Conservation (phyloP, 92 coral and sea anemone genomes). For the Micromussa lordhowensis region DNA sequence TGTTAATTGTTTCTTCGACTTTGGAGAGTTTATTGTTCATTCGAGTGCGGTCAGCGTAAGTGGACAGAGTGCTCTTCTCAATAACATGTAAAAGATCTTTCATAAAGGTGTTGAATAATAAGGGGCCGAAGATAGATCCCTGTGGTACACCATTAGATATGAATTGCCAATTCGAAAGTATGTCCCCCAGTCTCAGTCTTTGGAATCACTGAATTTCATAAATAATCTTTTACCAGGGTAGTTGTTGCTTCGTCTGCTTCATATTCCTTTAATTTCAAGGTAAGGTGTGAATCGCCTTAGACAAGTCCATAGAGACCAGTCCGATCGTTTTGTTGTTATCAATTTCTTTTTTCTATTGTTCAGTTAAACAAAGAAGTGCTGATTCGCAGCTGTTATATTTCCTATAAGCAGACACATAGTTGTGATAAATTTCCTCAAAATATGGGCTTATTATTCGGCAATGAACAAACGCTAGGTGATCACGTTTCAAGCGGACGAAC, state of each 20-base stretch:
- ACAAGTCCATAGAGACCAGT: conserved; percentile 65
- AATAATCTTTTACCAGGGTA: conserved; percentile 17
- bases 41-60: no score
- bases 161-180: no score
- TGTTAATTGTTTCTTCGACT: no score
- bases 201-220: conserved; percentile 43
- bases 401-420: no score
- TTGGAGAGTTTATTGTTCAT: no score
- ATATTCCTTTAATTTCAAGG: conserved; percentile 36
- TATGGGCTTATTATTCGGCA: no score
- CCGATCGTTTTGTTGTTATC: conserved; percentile 55
- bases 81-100: no score
- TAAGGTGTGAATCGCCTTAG: conserved; percentile 58
- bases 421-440: no score
- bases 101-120: conserved; percentile 53
- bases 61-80: no score
- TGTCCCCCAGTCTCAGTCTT: conserved; percentile 39
- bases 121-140: conserved; percentile 59
- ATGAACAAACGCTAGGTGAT: no score
- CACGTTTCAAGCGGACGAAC: no score
- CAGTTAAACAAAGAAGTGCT: conserved; percentile 47
- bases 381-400: no score
- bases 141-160: conserved; percentile 49
- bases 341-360: conserved; percentile 49
- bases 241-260: conserved; percentile 31